Conservation (phyloP, 2,113 vertebrate species). For the Mustelus asterias region DNA sequence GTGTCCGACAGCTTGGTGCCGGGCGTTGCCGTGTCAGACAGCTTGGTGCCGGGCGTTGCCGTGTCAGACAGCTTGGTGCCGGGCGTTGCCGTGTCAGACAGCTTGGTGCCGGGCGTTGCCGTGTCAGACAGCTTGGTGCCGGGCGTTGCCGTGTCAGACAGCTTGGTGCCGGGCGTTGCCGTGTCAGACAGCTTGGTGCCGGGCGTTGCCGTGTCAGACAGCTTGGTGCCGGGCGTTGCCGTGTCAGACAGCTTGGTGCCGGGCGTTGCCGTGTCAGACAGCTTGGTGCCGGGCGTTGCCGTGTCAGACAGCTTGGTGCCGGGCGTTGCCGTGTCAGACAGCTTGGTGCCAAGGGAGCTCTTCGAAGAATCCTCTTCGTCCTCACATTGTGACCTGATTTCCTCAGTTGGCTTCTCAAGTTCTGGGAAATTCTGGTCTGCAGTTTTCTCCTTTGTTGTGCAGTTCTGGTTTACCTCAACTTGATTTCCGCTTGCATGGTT, state of each 20-base stretch:
- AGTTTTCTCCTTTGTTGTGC: background rate
- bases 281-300: background rate
- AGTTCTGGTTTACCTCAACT: background rate
- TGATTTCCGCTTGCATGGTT: background rate
- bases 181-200: background rate
- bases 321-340: background rate
- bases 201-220: background rate
- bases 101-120: background rate
- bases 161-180: background rate
- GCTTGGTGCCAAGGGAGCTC: background rate
- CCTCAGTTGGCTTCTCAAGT: background rate
- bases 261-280: background rate
- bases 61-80: background rate
- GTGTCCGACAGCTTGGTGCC: no score
- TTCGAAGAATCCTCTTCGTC: constrained; percentile 41
- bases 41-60: background rate
- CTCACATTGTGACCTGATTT: background rate
- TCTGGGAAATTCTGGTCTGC: background rate
- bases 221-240: background rate
- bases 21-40: background rate
- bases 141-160: background rate
- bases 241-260: background rate
- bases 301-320: background rate
- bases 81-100: background rate
- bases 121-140: background rate